These are phyloP conservation scores for Drosophila arizonae DNA, from an alignment of 1,140 invertebrate genomes.

Conservation along the genomic window DNA sequence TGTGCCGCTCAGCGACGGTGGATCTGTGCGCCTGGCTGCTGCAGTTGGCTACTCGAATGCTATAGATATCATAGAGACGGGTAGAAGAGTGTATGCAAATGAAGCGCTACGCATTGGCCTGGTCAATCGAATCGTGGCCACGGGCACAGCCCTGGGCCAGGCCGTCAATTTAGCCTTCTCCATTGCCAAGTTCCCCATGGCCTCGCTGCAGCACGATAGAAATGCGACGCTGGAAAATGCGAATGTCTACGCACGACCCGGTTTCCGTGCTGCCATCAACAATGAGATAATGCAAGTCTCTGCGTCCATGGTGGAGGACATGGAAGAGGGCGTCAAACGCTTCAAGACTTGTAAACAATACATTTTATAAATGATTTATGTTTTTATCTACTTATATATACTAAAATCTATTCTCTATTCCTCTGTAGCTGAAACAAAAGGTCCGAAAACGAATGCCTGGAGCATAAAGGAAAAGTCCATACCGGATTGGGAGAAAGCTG, in stretches of 20 bases:
- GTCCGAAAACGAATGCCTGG: conserved; percentile 89
- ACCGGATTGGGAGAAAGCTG: conserved; percentile 85
- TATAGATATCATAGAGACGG: conserved; percentile 94
- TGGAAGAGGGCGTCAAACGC: conserved; percentile 88
- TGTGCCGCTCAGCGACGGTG: conserved; percentile 92
- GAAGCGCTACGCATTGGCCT: conserved; percentile 92
- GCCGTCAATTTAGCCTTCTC: conserved; percentile 90
- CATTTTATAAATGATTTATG: neutral
- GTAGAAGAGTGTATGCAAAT: conserved; percentile 87
- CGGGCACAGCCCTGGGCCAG: conserved; percentile 92
- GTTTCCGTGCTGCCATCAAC: conserved; percentile 85
- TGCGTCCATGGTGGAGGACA: conserved; percentile 86
- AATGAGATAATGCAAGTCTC: conserved; percentile 87
- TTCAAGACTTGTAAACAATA: conserved; percentile 84
- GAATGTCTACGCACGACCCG: conserved; percentile 85
- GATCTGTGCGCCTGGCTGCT: conserved; percentile 90
- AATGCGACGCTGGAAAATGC: conserved; percentile 85
- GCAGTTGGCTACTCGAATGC: conserved; percentile 92
- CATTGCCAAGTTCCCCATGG: conserved; percentile 91
- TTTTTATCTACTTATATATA: neutral
- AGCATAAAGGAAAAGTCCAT: conserved; percentile 84
- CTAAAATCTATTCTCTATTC: neutral
- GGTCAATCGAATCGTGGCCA: conserved; percentile 89
- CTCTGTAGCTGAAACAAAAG: conserved; percentile 86
- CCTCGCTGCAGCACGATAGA: conserved; percentile 89